Evolutionary conservation across 2,888 invertebrate genomes (phyloP), one percentile per base, ranked within the genome.

Genomic region (Theodoxus fluviatilis): DNA sequence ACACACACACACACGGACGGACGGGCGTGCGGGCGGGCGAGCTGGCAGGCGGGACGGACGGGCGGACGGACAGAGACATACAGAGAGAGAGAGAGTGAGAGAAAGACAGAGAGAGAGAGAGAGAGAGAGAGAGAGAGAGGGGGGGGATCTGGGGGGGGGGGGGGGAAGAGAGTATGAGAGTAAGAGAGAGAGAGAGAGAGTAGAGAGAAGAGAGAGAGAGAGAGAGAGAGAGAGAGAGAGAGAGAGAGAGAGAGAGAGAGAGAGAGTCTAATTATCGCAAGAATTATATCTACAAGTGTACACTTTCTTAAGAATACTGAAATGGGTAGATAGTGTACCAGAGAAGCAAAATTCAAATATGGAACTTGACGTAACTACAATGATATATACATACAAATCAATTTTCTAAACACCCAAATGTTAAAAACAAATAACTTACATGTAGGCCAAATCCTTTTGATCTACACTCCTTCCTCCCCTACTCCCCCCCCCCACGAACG

Each of bases 141-240:
- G 18, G 57, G 38, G 38, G 18, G 43, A 40, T 59, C 18, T 40
- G 47, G 33, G 40, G 31, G 31, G 31, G 35, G 35, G 59, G 35
- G n/a, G 37, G 43, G 43, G 43, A 28, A 61, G 37, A 52, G 67
- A 49, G 35, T 35, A 31, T 31, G 37, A 52, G 22, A 52, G 35
- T 49, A 31, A 49, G 1, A 28, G 38, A 38, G 18, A 66, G 33
- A 31, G 25, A 49, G 31, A 66, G 33, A 25, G 18, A 7, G 33
- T 31, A 18, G 35, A 7, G n/a, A 35, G 35, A 6, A 33, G 25
- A 49, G 35, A 67, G 52, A 38, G 4, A 28, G 57, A 33, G 57
- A 40, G 31, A 12, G 35, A 31, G 66, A 66, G 47, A 28, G 28
- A 31, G 64, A 64, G 64, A 31, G 22, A n/a, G 40, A 38, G 64